Evolutionary conservation across 2,113 vertebrate genomes (phyloP).

Genomic region (Gavialis gangeticus): DNA sequence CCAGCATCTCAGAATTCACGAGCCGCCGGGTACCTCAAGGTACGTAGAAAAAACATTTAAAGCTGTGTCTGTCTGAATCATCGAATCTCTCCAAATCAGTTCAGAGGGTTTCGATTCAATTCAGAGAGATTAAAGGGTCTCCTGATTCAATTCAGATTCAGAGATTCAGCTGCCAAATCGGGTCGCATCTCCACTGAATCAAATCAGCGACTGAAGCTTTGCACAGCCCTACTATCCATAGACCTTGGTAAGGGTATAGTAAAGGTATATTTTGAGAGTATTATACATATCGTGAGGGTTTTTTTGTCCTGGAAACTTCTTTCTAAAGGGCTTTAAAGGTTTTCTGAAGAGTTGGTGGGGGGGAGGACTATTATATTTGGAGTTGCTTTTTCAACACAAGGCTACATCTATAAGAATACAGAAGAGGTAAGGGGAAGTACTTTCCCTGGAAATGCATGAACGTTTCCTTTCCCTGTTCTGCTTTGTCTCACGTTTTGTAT

Average conservation of each 20-base stretch:
- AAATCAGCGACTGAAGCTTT: too few species aligned
- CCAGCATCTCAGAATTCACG: too few species aligned
- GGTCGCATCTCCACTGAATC: too few species aligned
- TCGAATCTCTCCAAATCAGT: too few species aligned
- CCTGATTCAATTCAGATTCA: too few species aligned
- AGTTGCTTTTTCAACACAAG: neutral
- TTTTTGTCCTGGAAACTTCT: neutral
- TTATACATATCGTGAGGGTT: neutral
- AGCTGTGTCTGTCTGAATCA: too few species aligned
- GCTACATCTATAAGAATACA: neutral
- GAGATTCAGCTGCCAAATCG: too few species aligned
- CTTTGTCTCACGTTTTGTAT: neutral
- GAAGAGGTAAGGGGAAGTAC: neutral
- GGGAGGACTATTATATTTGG: neutral
- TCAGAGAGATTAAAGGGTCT: too few species aligned
- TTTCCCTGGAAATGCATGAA: neutral
- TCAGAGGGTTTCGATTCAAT: too few species aligned
- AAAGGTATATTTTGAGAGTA: neutral
- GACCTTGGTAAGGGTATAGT: neutral
- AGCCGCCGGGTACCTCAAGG: too few species aligned
- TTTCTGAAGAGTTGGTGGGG: neutral
- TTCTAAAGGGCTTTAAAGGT: neutral
- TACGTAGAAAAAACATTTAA: too few species aligned
- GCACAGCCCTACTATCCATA: neutral
- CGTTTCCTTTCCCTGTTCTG: neutral